Percentiles rank a stretch among this genome's conserved stretches.
These are phyloP conservation scores for Ariopsis seemanni DNA, from an alignment of 2,113 vertebrate genomes.

Conservation along the genomic window DNA sequence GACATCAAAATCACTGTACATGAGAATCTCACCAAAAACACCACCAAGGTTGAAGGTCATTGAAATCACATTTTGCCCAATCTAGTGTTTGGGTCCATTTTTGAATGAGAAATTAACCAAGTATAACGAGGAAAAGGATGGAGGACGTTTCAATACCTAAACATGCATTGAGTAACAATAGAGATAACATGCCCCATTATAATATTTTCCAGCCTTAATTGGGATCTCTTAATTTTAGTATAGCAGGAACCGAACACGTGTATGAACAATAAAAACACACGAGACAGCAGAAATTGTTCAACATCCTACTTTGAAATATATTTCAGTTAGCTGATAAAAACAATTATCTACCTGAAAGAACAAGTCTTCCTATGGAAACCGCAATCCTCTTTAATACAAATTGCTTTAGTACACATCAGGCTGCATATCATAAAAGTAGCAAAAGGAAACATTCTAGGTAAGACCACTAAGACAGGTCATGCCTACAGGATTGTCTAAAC, in stretches of 20 bases:
- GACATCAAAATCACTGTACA: too few relatives aligned
- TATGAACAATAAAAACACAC: background rate
- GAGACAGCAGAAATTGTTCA: slow-evolving; percentile 18
- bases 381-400: slow-evolving; percentile 5
- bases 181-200: background rate
- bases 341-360: slow-evolving; percentile 36
- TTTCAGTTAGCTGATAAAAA: slow-evolving; percentile 37
- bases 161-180: too few relatives aligned
- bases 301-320: slow-evolving; percentile 39
- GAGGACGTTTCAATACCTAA: background rate
- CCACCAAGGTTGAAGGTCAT: background rate
- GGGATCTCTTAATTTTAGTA: background rate
- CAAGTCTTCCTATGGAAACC: slow-evolving; percentile 14
- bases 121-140: background rate
- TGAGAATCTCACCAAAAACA: too few relatives aligned
- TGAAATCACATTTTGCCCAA: background rate
- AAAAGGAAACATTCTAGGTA: slow-evolving; percentile 22
- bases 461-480: background rate
- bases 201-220: background rate
- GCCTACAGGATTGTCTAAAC: slow-evolving; percentile 20
- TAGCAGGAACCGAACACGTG: background rate
- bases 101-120: background rate
- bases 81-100: background rate
- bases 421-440: slow-evolving; percentile 30
- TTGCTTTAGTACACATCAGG: background rate